Conservation (phyloP, 2,888 invertebrate species). For the Corbicula japonica region DNA sequence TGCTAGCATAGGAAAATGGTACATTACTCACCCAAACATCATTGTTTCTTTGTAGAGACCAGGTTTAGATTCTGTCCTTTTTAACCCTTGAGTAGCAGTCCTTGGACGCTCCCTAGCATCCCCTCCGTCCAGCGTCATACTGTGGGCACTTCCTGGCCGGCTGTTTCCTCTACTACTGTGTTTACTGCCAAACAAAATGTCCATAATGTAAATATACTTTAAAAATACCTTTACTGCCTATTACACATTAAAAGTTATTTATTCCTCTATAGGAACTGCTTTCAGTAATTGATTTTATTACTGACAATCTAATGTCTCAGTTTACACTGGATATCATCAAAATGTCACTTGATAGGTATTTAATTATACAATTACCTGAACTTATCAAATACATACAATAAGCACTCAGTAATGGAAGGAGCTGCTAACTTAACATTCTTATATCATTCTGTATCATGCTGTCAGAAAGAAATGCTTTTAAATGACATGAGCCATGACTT, state of each 20-base stretch:
- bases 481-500: not conserved
- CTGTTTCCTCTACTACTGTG: constrained; percentile 75
- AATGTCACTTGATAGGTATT: not conserved
- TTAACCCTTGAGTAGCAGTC: constrained; percentile 64
- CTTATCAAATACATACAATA: not conserved
- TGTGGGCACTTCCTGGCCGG: constrained; percentile 82
- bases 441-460: not conserved
- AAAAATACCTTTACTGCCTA: no score
- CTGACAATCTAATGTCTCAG: no score
- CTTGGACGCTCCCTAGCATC: constrained; percentile 68
- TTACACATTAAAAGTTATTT: no score
- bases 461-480: not conserved
- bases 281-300: no score
- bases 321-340: no score
- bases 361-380: not conserved
- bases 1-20: no score
- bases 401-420: not conserved
- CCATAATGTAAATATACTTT: no score
- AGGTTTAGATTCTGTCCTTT: constrained; percentile 55
- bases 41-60: constrained; percentile 65
- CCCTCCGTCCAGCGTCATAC: constrained; percentile 64
- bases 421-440: not conserved
- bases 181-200: constrained; percentile 54
- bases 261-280: no score
- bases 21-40: constrained; percentile 16